A percentile compares a stretch with the other conserved stretches of the same genome.
These are phyloP conservation scores for Caenorhabditis brenneri DNA, from an alignment of 1,140 invertebrate species.

Conservation along the genomic window DNA sequence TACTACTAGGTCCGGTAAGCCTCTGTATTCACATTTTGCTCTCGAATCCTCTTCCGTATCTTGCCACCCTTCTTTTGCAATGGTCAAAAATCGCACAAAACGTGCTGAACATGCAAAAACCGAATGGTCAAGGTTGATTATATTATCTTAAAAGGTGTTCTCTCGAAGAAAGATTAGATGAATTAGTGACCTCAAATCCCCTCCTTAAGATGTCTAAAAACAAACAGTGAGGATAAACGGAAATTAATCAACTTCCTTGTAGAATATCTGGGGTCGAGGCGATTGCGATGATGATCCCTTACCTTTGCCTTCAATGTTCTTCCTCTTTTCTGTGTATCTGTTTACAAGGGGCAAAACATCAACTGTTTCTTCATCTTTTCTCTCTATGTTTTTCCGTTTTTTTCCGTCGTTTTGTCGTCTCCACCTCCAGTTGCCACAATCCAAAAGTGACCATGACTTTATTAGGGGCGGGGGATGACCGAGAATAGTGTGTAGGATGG, in stretches of 20 bases:
- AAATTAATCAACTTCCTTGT: conserved; percentile 9
- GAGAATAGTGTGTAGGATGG: not conserved
- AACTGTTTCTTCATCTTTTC: not conserved
- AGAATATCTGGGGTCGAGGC: not conserved
- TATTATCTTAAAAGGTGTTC: not conserved
- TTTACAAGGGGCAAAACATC: no score
- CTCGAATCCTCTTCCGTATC: not conserved
- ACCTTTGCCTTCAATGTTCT: not conserved
- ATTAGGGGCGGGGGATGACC: not conserved
- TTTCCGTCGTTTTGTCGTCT: not conserved
- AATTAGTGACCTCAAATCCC: no score
- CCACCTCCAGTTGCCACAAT: not conserved
- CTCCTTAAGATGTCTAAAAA: no score
- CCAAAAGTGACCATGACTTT: conserved; percentile 31
- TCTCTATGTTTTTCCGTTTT: no score
- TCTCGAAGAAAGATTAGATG: not conserved
- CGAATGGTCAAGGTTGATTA: conserved; percentile 3
- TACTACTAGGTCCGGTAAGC: no score
- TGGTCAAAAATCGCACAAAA: not conserved
- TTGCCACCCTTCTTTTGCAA: no score
- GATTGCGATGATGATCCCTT: not conserved
- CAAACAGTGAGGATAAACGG: not conserved
- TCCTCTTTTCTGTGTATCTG: not conserved
- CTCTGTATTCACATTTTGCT: no score
- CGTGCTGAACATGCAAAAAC: not conserved